A percentile compares a stretch with the other conserved stretches of the same genome.
phyloP scores from a whole-genome alignment of 2,113 vertebrate genomes.

The Caranx melampygus region DNA sequence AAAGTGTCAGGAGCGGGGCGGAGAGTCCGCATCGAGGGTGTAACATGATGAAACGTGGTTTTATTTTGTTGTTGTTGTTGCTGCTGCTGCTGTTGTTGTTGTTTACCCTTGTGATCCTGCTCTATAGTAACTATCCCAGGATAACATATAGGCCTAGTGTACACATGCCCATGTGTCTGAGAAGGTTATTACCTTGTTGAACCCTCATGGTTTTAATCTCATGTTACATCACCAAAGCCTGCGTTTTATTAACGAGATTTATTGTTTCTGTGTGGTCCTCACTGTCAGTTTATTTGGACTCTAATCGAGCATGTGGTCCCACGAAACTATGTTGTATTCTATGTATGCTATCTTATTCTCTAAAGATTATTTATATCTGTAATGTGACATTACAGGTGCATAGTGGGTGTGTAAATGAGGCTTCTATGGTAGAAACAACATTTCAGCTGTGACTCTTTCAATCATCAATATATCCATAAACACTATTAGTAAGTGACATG shows the following conservation, averaged over 20 bases:
- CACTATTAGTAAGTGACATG: background rate
- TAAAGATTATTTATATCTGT: background rate
- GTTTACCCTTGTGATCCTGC: conserved; percentile 33
- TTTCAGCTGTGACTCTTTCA: background rate
- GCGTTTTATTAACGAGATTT: background rate
- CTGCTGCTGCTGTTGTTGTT: conserved; percentile 22
- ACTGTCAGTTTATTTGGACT: background rate
- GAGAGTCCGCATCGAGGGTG: conserved; percentile 42
- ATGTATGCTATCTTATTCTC: background rate
- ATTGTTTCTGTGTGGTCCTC: background rate
- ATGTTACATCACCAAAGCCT: background rate
- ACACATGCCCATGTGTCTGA: background rate
- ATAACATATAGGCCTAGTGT: background rate
- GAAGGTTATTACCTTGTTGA: conserved; percentile 68
- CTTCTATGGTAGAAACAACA: background rate
- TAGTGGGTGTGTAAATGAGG: background rate
- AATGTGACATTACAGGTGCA: background rate
- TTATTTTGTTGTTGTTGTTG: conserved; percentile 38
- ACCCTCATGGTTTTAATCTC: conserved; percentile 33
- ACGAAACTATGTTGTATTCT: background rate
- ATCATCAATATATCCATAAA: background rate
- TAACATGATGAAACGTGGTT: conserved; percentile 56
- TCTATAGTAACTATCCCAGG: background rate
- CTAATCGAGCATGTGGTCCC: background rate
- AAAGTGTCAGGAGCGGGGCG: conserved; percentile 68